Percentiles rank a stretch among this genome's conserved stretches.
Evolutionary conservation across 2,797 vertebrate genomes (phyloP).

Genomic region (Chromis chromis): DNA sequence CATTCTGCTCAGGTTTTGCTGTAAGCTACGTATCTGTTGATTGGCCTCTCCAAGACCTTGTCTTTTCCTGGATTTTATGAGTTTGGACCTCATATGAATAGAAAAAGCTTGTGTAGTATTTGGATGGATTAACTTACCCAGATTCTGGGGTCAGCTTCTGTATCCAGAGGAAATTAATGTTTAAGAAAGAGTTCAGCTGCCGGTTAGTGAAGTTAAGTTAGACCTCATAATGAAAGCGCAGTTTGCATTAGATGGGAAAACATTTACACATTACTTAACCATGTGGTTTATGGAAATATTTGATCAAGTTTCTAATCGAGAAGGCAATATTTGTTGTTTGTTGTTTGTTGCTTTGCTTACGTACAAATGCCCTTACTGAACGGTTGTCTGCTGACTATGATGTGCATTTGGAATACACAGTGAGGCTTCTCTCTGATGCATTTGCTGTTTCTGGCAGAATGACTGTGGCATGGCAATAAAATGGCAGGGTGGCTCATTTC

Average conservation of each 20-base stretch:
- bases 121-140: conserved; percentile 38
- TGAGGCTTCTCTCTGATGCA: conserved; percentile 32
- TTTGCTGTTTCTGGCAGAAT: conserved; percentile 56
- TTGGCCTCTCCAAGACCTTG: neutral
- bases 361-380: conserved; percentile 21
- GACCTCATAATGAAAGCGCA: conserved; percentile 16
- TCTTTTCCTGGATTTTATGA: conserved; percentile 21
- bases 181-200: conserved; percentile 37
- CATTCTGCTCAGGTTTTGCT: neutral
- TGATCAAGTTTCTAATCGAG: conserved; percentile 6
- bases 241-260: conserved; percentile 14
- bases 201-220: conserved; percentile 23
- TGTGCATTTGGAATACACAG: conserved; percentile 51
- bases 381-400: conserved; percentile 28
- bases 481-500: conserved; percentile 54
- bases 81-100: conserved; percentile 40
- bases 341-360: conserved; percentile 29
- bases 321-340: conserved; percentile 10
- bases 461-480: conserved; percentile 48
- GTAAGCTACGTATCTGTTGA: conserved; percentile 23
- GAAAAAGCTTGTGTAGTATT: conserved; percentile 20
- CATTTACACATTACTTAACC: conserved; percentile 3
- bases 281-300: conserved; percentile 35
- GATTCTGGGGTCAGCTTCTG: conserved; percentile 33
- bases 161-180: conserved; percentile 70